Percentiles rank a stretch among this genome's conserved stretches.
phyloP scores from a whole-genome alignment of 2,888 invertebrate species.

The Latrodectus elegans region DNA sequence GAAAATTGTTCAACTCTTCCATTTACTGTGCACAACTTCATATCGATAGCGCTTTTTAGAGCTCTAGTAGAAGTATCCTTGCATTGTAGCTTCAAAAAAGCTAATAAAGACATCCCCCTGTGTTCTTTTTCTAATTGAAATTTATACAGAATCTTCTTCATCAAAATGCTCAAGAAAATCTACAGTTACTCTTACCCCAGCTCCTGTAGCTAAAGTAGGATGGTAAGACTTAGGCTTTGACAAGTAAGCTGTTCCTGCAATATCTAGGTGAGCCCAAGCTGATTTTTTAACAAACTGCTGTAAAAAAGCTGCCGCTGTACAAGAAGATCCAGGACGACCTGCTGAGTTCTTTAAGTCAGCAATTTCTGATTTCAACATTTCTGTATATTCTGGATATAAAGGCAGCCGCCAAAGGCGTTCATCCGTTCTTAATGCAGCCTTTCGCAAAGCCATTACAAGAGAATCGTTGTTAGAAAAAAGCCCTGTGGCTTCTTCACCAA shows the following conservation, averaged over 20 bases:
- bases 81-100: no score
- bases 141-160: no score
- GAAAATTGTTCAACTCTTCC: no score
- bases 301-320: conserved; percentile 26
- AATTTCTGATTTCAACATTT: neutral
- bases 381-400: neutral
- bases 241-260: conserved; percentile 26
- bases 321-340: neutral
- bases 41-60: no score
- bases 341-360: neutral
- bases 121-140: no score
- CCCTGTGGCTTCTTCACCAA: conserved; percentile 50
- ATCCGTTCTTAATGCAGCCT: neutral
- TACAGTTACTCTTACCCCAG: no score
- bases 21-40: no score
- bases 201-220: no score
- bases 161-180: no score
- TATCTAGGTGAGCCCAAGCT: conserved; percentile 40
- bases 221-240: no score
- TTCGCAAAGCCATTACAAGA: neutral
- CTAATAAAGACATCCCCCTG: no score
- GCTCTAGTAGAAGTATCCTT: no score
- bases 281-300: conserved; percentile 7
- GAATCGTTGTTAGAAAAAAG: conserved; percentile 54
- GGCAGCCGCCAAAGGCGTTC: neutral